Evolutionary conservation across 2,888 invertebrate species (phyloP), one percentile per base, ranked within the genome.

Genomic region (Amiota communis): DNA sequence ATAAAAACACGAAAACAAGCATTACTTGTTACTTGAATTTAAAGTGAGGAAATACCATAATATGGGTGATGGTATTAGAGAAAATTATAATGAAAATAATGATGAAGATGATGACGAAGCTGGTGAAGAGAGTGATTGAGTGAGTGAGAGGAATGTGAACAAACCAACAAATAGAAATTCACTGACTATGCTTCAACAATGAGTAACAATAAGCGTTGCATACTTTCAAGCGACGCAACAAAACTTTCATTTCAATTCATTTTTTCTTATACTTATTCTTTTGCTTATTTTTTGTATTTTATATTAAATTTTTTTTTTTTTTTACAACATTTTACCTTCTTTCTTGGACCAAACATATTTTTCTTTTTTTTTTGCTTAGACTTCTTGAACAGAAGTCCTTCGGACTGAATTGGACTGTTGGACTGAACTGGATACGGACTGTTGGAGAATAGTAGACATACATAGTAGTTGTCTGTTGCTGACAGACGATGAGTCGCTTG

Each of bases 1-100:
- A 78, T 83, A 79, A 77, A 83, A 76, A 78, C 77, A 79, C 77
- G 74, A 82, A 36, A 36, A 36, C 36, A 6, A 6, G 6, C 36
- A 2, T 36, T 36, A 4, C 8, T 6, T 36, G 1, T 6, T 36
- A 36, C 36, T 36, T 36, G 6, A 36, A 2, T 36, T 36, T 36
- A 6, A 36, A 36, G 36, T 36, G 3, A 6, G 36, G 36, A 36
- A 6, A 6, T 36, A 36, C 6, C 3, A 6, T 36, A 36, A 36
- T 36, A 6, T 36, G 36, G 36, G 2, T 2, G 36, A 36, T 36
- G 36, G 3, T 36, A 36, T 36, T 36, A 36, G 8, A 36, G 36
- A 36, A 36, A 53, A n/a, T 23, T 1, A 23, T 23, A 3, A 23
- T 23, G 23, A 23, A 2, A 3, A 23, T 23, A 3, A 23, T 23